Base-by-base conservation (phyloP, 2,888 invertebrate species). In the Zaprionus lineosus region DNA sequence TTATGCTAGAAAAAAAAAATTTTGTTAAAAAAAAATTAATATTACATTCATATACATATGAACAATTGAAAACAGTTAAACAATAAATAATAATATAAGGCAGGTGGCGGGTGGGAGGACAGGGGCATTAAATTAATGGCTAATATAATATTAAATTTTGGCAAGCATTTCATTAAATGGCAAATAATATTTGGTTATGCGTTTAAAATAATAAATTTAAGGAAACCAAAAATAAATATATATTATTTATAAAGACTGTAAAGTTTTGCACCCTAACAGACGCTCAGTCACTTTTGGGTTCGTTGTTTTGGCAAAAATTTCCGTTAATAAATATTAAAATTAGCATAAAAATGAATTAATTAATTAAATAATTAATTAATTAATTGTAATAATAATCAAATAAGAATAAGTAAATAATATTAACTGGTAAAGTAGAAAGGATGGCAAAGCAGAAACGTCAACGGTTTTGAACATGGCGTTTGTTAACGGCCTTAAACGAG, bases 121-220 rank as follows among this genome's bases (percentile, higher is more conserved):
- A 47, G 16, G 29, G 11, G 48, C 52, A 62, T 67, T 73, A 71
- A 68, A 19, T 68, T 67, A 68, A 60, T 59, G 48, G 50, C 63
- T 68, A 74, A 58, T 62, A 62, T 68, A 74, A 58, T 62, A 62
- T 40, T 72, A 62, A 34, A 55, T 55, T 79, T 78, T 78, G 84
- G 84, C 84, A 78, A 78, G 84, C 67, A 64, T 68, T 77, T 50
- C 50, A 39, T 51, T 48, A 43, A 52, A 84, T 84, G 84, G 84
- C 84, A 81, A 71, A 64, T 33, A 29, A 68, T 34, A 44, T 60
- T 75, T 69, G 47, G 39, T 59, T 47, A 31, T 14, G 21, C 21
- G 34, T 61, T 24, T 28, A 36, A 37, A 8, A 34, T 48, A 55
- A 4, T 15, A 15, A 7, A 26, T 29, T n/a, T n/a, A 29, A 34